These are phyloP conservation scores for Ridgeia piscesae DNA, from an alignment of 1,140 invertebrate species.

Conservation along the genomic window DNA sequence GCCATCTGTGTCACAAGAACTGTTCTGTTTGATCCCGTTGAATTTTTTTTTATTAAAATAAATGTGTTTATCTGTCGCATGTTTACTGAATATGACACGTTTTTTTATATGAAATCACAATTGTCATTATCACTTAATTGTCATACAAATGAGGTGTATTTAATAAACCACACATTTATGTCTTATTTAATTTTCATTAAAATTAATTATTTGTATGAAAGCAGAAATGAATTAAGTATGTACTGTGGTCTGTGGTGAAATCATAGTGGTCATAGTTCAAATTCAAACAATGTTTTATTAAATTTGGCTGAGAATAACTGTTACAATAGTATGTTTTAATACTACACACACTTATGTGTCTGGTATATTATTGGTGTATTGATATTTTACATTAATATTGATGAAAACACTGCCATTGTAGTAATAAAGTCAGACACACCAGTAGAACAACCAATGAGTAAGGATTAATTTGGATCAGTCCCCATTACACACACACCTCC, in stretches of 20 bases:
- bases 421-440: not conserved
- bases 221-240: not conserved
- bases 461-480: not conserved
- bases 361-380: not conserved
- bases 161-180: not conserved
- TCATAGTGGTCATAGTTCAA: not conserved
- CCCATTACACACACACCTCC: conserved; percentile 42
- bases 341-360: not conserved
- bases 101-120: too few species aligned
- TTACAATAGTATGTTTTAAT: not conserved
- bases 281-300: not conserved
- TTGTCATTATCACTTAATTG: too few species aligned
- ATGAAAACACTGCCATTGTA: not conserved
- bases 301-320: not conserved
- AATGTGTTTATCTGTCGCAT: not conserved
- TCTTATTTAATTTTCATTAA: not conserved
- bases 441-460: not conserved
- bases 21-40: too few species aligned
- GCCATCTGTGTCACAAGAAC: conserved; percentile 41
- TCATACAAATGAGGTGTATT: not conserved
- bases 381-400: not conserved
- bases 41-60: not conserved
- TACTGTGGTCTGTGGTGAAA: not conserved
- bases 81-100: not conserved
- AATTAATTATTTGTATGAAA: too few species aligned